These are phyloP conservation scores for Spodoptera littoralis DNA, from an alignment of 2,888 invertebrate genomes.

Conservation along the genomic window DNA sequence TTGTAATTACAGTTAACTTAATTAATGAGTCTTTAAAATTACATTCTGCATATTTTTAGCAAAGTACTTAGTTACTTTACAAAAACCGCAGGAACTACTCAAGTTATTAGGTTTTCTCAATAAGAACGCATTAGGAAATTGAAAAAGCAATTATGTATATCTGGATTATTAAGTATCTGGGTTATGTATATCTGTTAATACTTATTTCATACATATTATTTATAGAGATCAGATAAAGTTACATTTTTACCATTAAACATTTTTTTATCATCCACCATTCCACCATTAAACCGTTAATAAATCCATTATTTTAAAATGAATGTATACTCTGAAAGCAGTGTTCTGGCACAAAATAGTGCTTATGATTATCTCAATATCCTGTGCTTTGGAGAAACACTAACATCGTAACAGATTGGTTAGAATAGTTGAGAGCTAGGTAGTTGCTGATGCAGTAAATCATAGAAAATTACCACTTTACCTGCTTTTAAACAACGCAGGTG, in stretches of 20 bases:
- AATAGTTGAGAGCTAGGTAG: conserved; percentile 6
- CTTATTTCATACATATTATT: too few species aligned
- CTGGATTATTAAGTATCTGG: too few species aligned
- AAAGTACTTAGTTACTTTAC: background rate
- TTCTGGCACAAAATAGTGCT: conserved; percentile 26
- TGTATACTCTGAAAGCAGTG: conserved; percentile 11
- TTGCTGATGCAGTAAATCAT: conserved; percentile 32
- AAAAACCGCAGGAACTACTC: too few species aligned
- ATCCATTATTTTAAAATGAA: too few species aligned
- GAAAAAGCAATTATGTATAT: too few species aligned
- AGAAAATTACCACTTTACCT: conserved; percentile 31
- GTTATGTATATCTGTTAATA: too few species aligned
- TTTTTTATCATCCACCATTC: too few species aligned
- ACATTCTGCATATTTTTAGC: conserved; percentile 26
- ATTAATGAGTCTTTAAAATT: conserved; percentile 19
- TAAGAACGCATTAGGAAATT: too few species aligned
- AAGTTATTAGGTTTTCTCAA: too few species aligned
- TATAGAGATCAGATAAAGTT: too few species aligned
- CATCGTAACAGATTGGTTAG: conserved; percentile 28
- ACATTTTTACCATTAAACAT: too few species aligned
- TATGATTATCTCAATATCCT: conserved; percentile 35
- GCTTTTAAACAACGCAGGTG: conserved; percentile 9
- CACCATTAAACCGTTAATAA: too few species aligned
- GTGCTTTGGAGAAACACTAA: conserved; percentile 21
- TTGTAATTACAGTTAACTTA: conserved; percentile 21